Conservation (phyloP, 2,113 vertebrate genomes). For the Misgurnus mizolepis region DNA sequence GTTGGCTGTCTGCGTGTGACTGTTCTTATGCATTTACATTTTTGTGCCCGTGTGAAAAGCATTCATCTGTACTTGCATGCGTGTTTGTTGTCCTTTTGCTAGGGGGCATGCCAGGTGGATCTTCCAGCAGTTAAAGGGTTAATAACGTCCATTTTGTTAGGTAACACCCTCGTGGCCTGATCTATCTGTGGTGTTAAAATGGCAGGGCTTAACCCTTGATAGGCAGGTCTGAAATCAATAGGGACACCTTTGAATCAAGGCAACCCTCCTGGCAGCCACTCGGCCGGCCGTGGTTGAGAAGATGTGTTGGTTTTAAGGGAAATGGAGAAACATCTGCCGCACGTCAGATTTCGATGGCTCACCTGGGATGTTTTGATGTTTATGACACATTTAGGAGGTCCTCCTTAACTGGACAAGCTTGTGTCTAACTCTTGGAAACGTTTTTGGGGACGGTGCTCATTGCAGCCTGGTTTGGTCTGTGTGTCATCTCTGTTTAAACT, state of each 20-base stretch:
- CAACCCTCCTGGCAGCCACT: constrained; percentile 53
- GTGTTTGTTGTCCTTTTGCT: constrained; percentile 66
- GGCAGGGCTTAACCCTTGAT: constrained; percentile 89
- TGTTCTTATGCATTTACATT: constrained; percentile 55
- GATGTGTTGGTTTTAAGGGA: constrained; percentile 10
- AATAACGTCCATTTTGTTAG: constrained; percentile 93
- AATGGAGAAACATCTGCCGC: constrained; percentile 18
- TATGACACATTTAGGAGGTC: constrained; percentile 17
- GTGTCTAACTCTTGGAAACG: neutral
- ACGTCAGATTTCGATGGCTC: neutral
- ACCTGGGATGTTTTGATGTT: constrained; percentile 19
- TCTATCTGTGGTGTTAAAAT: constrained; percentile 90
- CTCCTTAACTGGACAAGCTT: neutral
- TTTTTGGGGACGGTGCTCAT: neutral
- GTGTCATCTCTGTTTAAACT: neutral
- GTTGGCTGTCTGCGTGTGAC: constrained; percentile 22
- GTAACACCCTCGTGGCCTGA: constrained; percentile 89
- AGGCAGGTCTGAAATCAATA: constrained; percentile 66
- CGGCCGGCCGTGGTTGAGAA: constrained; percentile 19
- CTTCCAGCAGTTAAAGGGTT: constrained; percentile 80
- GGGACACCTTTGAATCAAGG: constrained; percentile 57
- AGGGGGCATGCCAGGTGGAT: constrained; percentile 74
- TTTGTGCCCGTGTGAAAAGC: constrained; percentile 58
- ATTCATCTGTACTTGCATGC: constrained; percentile 59
- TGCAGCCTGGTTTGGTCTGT: neutral